Evolutionary conservation across 2,113 vertebrate species (phyloP), one percentile per base, ranked within the genome.

Genomic region (Gymnorhina tibicen): DNA sequence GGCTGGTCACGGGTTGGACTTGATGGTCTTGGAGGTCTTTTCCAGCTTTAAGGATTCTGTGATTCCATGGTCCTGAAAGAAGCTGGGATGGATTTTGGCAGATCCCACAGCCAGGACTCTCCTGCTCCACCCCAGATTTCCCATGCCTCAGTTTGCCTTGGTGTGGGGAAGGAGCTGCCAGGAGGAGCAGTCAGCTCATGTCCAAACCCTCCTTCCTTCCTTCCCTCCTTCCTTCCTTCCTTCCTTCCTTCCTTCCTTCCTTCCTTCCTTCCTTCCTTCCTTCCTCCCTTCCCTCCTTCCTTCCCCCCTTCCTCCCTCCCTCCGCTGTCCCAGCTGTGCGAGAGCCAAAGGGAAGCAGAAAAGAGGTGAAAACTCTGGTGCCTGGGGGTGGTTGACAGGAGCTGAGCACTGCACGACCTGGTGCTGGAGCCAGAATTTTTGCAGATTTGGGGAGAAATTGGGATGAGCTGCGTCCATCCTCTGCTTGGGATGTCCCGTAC

Each of bases 401-500:
- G 42, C 67, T 33, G 37, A n/a, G 73, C 69, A 5, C n/a, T 1
- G 1, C 55, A 3, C 1, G 69, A 32, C 3, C 17, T 0, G 2
- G 22, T 16, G 58, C 35, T 21, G 33, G 58, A 35, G 64, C 4
- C 44, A 35, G 37, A 30, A 56, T 60, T 60, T 33, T 7, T 16
- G 18, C 0, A 14, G 28, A 35, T 86, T 30, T 74, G 39, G 70
- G 70, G 26, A 18, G 13, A 15, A 59, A n/a, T 8, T 6, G 37
- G 76, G 58, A 14, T 30, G n/a, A 59, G 30, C 39, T 1, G 1
- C 26, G 12, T 32, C 53, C 9, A 3, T 47, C 6, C 33, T 12
- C 12, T 39, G 44, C 49, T 28, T n/a, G 13, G 76, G 53, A 4
- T 9, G 21, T n/a, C n/a, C 62, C 1, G 0, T 0, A 0, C 53